A percentile compares a stretch with the other conserved stretches of the same genome.
phyloP scores from a whole-genome alignment of 2,797 vertebrate species.

The Kryptolebias ocellatus region DNA sequence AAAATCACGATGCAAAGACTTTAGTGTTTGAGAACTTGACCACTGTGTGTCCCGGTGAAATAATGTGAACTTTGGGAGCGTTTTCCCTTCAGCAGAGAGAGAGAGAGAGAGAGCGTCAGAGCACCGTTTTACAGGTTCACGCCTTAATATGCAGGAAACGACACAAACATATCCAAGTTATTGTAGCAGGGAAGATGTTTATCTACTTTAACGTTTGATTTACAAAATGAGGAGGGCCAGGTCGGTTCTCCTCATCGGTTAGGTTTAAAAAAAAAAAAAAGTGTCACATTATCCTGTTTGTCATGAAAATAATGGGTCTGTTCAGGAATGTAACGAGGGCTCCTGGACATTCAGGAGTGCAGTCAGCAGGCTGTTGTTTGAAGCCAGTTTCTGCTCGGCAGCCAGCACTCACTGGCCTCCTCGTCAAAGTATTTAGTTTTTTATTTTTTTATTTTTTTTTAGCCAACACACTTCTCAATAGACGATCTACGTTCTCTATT shows the following conservation, averaged over 20 bases:
- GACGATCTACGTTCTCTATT: conserved; percentile 33
- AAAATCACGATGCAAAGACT: conserved; percentile 19
- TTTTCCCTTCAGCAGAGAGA: conserved; percentile 23
- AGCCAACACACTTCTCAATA: conserved; percentile 26
- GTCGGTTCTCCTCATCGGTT: conserved; percentile 22
- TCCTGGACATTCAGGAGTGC: conserved; percentile 33
- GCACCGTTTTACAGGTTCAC: conserved; percentile 22
- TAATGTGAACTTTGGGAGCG: conserved; percentile 40
- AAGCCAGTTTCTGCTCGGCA: conserved; percentile 49
- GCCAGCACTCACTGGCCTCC: conserved; percentile 49
- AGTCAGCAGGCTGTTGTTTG: conserved; percentile 53
- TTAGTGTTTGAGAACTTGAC: conserved; percentile 25
- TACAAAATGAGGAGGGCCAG: conserved; percentile 17
- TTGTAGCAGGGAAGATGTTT: conserved; percentile 24
- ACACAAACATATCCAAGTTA: conserved; percentile 9
- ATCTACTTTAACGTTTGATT: conserved; percentile 13
- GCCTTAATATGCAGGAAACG: conserved; percentile 37
- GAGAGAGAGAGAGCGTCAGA: no score
- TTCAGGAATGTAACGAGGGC: conserved; percentile 47
- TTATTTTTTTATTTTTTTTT: conserved; percentile 51
- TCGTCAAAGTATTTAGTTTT: conserved; percentile 48
- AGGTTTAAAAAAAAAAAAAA: neutral
- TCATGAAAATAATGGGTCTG: conserved; percentile 29
- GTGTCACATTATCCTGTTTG: conserved; percentile 14
- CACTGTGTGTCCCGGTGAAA: conserved; percentile 23